Base-by-base conservation (phyloP, 1,140 invertebrate species). In the Ceratosolen fusciceps region DNA sequence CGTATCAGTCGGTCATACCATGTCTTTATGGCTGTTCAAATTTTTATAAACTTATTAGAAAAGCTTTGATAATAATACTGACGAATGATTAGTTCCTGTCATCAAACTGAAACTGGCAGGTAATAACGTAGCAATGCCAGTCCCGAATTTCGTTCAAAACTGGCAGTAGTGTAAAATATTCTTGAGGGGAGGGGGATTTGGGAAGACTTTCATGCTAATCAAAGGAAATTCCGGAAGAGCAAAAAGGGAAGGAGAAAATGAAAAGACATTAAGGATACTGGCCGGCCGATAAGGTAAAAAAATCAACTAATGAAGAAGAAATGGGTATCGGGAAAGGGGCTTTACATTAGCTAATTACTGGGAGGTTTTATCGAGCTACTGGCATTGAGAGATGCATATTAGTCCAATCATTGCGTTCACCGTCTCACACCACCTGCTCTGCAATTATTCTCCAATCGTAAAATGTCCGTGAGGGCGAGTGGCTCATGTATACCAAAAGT, bases 321-420 rank as follows among this genome's bases (percentile, higher is more conserved):
- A 43, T 43, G 43, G 16, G 43, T 67, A 24, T 71, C 68, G n/a
- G 24, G 29, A 70, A 47, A 70, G 67, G 49, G 26, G 67, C 19
- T 1, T 16, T 9, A n/a, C 26, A 73, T 58, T 58, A 58, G 34
- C 31, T 39, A 73, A 73, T 73, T 73, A 12, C 71, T 31, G 7
- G 49, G 21, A 37, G 26, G 10, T 39, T 37, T 21, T 12, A 16
- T 26, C 29, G 58, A 16, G 10, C 14, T 62, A 29, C 2, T 58
- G 1, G 31, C 49, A 19, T 16, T 16, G 19, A 14, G 49, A 52
- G 19, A 16, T 21, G 3, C 60, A 14, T n/a, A 62, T 62, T 62
- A 62, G 31, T 62, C 0, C 12, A 2, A 16, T 52, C 60, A 16
- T 26, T 34, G 7, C 37, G 1, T 43, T 26, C n/a, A 2, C 65